A percentile compares a stretch with the other conserved stretches of the same genome.
Evolutionary conservation across 2,113 vertebrate species (phyloP).

Genomic region (Chiloscyllium plagiosum): DNA sequence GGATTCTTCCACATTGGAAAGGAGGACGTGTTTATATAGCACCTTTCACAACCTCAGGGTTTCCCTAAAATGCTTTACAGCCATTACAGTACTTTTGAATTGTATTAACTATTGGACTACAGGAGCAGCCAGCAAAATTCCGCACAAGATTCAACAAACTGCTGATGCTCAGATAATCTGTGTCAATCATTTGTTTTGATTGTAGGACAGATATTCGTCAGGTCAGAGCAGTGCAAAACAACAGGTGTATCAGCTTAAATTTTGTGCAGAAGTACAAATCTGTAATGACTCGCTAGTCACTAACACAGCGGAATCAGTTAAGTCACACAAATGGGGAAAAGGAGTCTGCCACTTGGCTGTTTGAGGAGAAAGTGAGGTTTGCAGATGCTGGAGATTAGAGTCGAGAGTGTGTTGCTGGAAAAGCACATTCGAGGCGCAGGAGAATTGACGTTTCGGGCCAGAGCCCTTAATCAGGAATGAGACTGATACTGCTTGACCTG

Average conservation of each 20-base stretch:
- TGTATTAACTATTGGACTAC: not conserved
- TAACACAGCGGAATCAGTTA: not conserved
- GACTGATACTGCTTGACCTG: too few species aligned
- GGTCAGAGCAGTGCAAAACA: not conserved
- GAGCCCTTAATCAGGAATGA: too few species aligned
- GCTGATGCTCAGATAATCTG: not conserved
- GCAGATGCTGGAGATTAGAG: too few species aligned
- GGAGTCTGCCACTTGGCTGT: too few species aligned
- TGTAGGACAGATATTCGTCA: not conserved
- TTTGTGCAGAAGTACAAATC: not conserved
- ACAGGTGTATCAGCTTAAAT: not conserved
- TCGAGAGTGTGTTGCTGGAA: too few species aligned
- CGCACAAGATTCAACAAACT: not conserved
- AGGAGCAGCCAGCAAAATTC: not conserved
- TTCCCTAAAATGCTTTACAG: not conserved
- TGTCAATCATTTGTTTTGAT: too few species aligned
- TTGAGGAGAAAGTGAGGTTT: too few species aligned
- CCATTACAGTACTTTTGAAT: not conserved
- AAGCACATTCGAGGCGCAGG: too few species aligned
- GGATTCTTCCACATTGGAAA: not conserved
- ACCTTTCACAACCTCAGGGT: not conserved
- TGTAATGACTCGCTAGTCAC: not conserved
- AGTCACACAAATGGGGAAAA: too few species aligned
- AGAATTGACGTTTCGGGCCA: too few species aligned
- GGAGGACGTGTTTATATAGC: not conserved